Conservation (phyloP, 2,888 invertebrate species). For the Hermaeophaga mercurialis region DNA sequence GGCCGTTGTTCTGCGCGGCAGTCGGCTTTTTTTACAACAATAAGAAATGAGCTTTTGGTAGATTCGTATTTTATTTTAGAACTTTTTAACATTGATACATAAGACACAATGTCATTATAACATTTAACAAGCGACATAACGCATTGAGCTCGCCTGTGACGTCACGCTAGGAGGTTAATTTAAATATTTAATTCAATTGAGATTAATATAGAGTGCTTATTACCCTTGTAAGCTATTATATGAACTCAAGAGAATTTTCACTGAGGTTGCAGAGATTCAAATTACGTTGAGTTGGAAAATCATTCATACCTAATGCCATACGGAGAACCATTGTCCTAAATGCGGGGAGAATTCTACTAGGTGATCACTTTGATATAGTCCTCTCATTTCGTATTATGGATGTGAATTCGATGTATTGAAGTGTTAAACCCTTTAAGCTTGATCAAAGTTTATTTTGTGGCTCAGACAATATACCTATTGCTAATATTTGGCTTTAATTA, state of each 20-base stretch:
- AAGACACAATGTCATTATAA: slow-evolving; percentile 17
- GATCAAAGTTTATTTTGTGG: too few relatives aligned
- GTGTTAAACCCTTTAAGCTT: too few relatives aligned
- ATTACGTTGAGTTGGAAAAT: slow-evolving; percentile 17
- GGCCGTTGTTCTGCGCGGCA: too few relatives aligned
- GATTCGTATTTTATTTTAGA: not conserved
- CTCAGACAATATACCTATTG: too few relatives aligned
- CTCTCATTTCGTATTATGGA: slow-evolving; percentile 4
- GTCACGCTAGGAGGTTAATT: slow-evolving; percentile 36
- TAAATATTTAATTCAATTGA: slow-evolving; percentile 52
- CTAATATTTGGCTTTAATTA: too few relatives aligned
- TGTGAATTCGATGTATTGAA: not conserved
- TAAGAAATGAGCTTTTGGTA: too few relatives aligned
- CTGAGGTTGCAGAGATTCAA: slow-evolving; percentile 14
- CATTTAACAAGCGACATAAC: slow-evolving; percentile 1
- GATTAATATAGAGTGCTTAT: slow-evolving; percentile 54
- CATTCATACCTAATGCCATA: slow-evolving; percentile 9
- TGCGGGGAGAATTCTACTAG: not conserved
- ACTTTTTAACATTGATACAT: not conserved
- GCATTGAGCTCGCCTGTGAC: slow-evolving; percentile 2
- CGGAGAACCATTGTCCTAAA: slow-evolving; percentile 5
- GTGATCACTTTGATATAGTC: slow-evolving; percentile 2
- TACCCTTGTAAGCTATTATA: slow-evolving; percentile 44
- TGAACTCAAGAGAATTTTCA: slow-evolving; percentile 27
- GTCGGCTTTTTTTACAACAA: too few relatives aligned